Conservation (phyloP, 2,888 invertebrate genomes). For the Pheosia tremula region DNA sequence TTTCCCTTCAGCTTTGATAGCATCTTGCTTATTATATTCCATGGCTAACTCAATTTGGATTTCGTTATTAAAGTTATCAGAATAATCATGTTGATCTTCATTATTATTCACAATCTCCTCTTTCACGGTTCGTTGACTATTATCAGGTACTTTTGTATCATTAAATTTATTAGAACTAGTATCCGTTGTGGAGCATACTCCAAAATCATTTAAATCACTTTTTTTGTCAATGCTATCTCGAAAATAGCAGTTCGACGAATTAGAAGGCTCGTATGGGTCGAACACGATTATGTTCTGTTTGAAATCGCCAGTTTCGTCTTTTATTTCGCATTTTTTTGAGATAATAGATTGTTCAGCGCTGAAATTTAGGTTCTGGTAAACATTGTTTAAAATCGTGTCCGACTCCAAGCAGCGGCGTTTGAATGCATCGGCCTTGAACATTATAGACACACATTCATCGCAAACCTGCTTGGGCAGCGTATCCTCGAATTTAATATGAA, state of each 20-base stretch:
- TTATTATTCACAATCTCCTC: slow-evolving; percentile 18
- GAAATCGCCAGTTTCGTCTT: slow-evolving; percentile 22
- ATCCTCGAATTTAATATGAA: slow-evolving; percentile 55
- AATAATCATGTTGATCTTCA: slow-evolving; percentile 23
- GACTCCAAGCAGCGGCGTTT: slow-evolving; percentile 66
- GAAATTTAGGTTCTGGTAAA: slow-evolving; percentile 31
- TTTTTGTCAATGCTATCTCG: slow-evolving; percentile 22
- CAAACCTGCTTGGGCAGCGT: slow-evolving; percentile 69
- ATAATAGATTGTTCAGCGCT: slow-evolving; percentile 4
- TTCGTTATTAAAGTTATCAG: slow-evolving; percentile 32
- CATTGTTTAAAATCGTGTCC: slow-evolving; percentile 54
- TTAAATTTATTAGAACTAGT: slow-evolving; percentile 8
- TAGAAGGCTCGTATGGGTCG: slow-evolving; percentile 12
- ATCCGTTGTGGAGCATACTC: slow-evolving; percentile 5
- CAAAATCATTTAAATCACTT: slow-evolving; percentile 13
- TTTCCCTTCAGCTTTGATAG: slow-evolving; percentile 11
- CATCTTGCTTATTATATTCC: slow-evolving; percentile 20
- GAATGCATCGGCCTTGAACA: slow-evolving; percentile 63
- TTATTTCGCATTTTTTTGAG: slow-evolving; percentile 21
- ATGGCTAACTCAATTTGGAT: slow-evolving; percentile 13
- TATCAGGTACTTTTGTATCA: slow-evolving; percentile 6
- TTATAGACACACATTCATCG: slow-evolving; percentile 55
- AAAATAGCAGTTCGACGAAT: slow-evolving; percentile 5
- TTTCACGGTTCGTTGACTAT: slow-evolving; percentile 15
- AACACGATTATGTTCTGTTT: slow-evolving; percentile 13